phyloP scores from a whole-genome alignment of 2,888 invertebrate species.

The Amorpha juglandis region DNA sequence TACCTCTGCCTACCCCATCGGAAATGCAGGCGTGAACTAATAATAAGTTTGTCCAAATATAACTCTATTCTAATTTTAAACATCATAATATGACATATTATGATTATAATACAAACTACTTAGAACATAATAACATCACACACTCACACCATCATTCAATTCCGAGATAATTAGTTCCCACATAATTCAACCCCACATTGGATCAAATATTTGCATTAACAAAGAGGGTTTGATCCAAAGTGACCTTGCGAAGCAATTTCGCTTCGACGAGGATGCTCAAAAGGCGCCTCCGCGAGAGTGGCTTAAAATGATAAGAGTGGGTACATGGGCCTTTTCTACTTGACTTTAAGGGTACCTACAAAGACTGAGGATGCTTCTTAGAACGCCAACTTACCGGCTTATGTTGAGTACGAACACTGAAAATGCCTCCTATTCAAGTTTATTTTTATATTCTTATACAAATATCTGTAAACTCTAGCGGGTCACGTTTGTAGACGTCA shows the following conservation, averaged over 20 bases:
- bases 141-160: background rate
- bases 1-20: no score
- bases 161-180: background rate
- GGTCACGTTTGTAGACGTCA: no score
- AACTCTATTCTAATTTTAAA: no score
- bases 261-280: conserved; percentile 14
- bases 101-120: background rate
- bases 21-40: no score
- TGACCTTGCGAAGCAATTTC: conserved; percentile 19
- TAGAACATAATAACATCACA: background rate
- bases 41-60: no score
- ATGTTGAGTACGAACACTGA: background rate
- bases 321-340: conserved; percentile 3
- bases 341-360: background rate
- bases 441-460: background rate
- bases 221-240: background rate
- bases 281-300: conserved; percentile 3
- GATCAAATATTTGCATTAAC: conserved; percentile 26
- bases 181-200: conserved; percentile 10
- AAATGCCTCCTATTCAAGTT: background rate
- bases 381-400: conserved; percentile 10
- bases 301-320: conserved; percentile 21
- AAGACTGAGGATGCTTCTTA: conserved; percentile 10
- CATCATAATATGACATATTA: no score
- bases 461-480: background rate